Percentiles rank a stretch among this genome's conserved stretches.
phyloP scores from a whole-genome alignment of 2,797 vertebrate genomes.

The Glossophaga mutica region DNA sequence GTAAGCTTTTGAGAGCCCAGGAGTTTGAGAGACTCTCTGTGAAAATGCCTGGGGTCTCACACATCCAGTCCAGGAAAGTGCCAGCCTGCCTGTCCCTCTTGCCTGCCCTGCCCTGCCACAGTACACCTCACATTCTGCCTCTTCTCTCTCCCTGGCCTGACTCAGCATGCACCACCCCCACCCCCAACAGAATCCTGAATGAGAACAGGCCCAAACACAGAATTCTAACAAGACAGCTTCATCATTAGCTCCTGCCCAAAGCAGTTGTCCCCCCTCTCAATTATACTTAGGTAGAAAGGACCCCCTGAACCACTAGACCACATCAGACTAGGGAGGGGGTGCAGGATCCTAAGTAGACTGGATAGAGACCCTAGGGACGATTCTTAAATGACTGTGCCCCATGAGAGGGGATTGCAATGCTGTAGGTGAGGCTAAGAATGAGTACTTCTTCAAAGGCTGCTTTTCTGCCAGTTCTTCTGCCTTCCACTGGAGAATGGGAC shows the following conservation, averaged over 20 bases:
- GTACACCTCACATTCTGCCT: not conserved
- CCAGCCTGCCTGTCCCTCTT: not conserved
- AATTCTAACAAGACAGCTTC: not conserved
- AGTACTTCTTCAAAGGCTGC: not conserved
- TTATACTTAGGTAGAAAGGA: not conserved
- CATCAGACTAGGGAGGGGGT: not conserved
- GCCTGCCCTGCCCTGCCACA: not conserved
- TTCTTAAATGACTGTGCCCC: not conserved
- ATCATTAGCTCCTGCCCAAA: not conserved
- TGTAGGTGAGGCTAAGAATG: not conserved
- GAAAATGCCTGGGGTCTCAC: not conserved
- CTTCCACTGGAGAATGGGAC: not conserved
- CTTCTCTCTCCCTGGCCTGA: not conserved
- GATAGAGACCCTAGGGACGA: not conserved
- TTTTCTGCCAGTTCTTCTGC: not conserved
- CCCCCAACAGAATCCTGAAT: not conserved
- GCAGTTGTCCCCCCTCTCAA: not conserved
- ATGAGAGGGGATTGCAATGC: fast-evolving
- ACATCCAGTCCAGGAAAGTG: not conserved
- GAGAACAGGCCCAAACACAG: not conserved
- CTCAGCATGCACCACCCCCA: not conserved
- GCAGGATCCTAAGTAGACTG: not conserved
- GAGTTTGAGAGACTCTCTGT: not conserved
- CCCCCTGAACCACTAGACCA: not conserved
- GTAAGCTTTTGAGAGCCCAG: not conserved